Evolutionary conservation across 2,888 invertebrate genomes (phyloP), one percentile per base, ranked within the genome.

Genomic region (Eupeodes latifasciatus): DNA sequence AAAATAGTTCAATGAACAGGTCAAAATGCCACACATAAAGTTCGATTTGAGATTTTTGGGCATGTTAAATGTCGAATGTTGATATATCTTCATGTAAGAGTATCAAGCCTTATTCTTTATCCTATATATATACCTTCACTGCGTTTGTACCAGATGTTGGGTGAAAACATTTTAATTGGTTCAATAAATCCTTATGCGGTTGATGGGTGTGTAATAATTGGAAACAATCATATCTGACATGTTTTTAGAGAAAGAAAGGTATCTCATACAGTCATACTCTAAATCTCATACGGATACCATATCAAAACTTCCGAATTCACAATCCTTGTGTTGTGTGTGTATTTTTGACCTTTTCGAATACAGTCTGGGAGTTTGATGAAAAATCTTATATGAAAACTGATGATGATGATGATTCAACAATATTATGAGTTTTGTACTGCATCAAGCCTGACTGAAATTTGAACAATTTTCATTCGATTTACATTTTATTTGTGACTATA

Each of bases 81-180:
- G 66, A 34, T 62, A 16, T 3, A 14, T n/a, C 59, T 12, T 2
- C 34, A 14, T 49, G 51, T 51, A 27, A 27, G 36, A 49, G 61
- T 4, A 14, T 6, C 7, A 59, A 7, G 14, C 36, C 9, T 27
- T 1, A 14, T 11, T 61, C 14, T 12, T 27, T 51, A 55, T 5
- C 5, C 1, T 14, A 14, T n/a, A 5, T 49, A 5, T n/a, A 49
- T 49, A 12, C 57, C 4, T 9, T 9, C 1, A 5, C 27, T 40
- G 40, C 5, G 40, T 40, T 12, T 36, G 7, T 57, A 16, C 12
- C 80, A 72, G 81, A 76, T 85, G 66, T 66, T 55, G 44, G 74
- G 49, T 74, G 81, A 78, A 78, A 61, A 86, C 62, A 81, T 69
- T 86, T 78, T 81, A 86, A 82, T 86, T 81, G 77, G 74, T 74